phyloP scores from a whole-genome alignment of 1,140 invertebrate genomes.

The Drosophila bipectinata region DNA sequence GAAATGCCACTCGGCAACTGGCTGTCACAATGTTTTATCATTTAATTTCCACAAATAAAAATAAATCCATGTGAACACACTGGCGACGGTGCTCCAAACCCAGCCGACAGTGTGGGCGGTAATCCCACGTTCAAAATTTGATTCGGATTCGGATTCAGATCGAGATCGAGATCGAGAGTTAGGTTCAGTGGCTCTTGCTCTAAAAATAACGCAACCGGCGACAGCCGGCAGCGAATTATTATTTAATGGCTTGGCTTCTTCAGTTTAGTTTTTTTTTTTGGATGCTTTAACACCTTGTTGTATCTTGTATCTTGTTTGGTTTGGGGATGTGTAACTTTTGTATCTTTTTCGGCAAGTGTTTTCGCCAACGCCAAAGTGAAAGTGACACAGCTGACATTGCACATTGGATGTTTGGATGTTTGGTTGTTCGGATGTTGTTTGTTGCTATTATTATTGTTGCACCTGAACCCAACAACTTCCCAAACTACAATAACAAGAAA shows the following conservation, averaged over 20 bases:
- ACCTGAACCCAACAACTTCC: constrained; percentile 75
- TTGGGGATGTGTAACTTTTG: constrained; percentile 1
- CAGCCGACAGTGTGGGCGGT: constrained; percentile 27
- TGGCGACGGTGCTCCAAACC: constrained; percentile 2
- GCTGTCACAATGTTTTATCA: constrained; percentile 82
- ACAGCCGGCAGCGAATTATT: constrained; percentile 68
- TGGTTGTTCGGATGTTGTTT: constrained; percentile 19
- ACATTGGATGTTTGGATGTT: constrained; percentile 68
- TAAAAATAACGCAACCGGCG: constrained; percentile 56
- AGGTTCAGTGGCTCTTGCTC: constrained; percentile 53
- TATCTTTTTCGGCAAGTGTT: constrained; percentile 72
- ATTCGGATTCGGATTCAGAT: constrained; percentile 13
- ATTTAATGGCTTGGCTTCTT: constrained; percentile 67
- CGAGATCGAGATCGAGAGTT: constrained; percentile 4
- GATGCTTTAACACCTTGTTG: constrained; percentile 47
- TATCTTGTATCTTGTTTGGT: constrained; percentile 23
- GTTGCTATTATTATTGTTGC: constrained; percentile 48
- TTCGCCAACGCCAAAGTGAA: constrained; percentile 72
- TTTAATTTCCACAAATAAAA: constrained; percentile 81
- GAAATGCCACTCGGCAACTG: constrained; percentile 67
- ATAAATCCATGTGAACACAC: constrained; percentile 73
- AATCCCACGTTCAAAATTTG: constrained; percentile 12
- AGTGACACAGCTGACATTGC: constrained; percentile 71
- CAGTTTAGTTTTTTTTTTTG: constrained; percentile 13
- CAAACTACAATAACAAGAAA: constrained; percentile 31